Evolutionary conservation across 2,797 vertebrate genomes (phyloP), one percentile per base, ranked within the genome.

Genomic region (Muscicapa comitata): DNA sequence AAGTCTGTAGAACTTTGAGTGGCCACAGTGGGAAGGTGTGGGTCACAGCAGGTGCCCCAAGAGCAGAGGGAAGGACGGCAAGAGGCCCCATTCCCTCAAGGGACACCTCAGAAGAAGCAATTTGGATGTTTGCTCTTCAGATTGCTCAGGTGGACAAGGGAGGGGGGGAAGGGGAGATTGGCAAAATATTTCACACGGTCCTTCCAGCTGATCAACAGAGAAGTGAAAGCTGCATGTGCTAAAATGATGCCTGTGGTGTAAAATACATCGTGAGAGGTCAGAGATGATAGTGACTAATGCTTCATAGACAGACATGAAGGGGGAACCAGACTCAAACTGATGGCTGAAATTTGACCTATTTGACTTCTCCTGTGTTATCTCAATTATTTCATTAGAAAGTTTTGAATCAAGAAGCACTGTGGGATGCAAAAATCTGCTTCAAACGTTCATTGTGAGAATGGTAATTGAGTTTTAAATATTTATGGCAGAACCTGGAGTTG

Each of bases 391-490:
- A 82, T 70, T 81, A 79, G 40, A 43, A 94, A 75, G 18, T 48
- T 89, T 62, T 78, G 89, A 82, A 75, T 31, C 37, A 47, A 81
- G 65, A 84, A 68, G 82, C 35, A 31, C 57, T 2, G n/a, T 40
- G 31, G 38, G 54, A 90, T 65, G 54, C 3, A 40, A 86, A 88
- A 76, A 82, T 33, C 80, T 81, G 58, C 71, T 88, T 71, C 48
- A 65, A 81, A 82, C 1, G 0, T 55, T 92, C 81, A 42, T 61
- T 86, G 47, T 40, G 65, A 54, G 67, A 82, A 77, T 29, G n/a
- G 80, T 57, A 88, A 95, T 70, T 59, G 86, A 86, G 92, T 90
- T 92, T 95, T 86, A 90, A 92, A 78, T 90, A 84, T 88, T 93
- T 92, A 84, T 67, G 26, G 57, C 48, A 72, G 76, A 73, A 85